Base-by-base conservation (phyloP, 2,113 vertebrate genomes). In the Sinocyclocheilus grahami region DNA sequence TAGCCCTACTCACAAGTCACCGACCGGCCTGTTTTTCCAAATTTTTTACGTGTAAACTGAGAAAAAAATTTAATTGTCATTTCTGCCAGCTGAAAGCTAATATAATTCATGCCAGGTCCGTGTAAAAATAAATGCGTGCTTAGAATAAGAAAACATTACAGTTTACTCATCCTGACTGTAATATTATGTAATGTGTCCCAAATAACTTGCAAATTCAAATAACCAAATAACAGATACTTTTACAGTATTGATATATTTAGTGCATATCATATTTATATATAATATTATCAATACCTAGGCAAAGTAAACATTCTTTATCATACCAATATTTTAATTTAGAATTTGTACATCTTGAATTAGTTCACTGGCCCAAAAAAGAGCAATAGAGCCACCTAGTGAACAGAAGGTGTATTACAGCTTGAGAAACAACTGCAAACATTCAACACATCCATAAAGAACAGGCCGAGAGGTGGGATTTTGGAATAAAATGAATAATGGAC, bases 311-410 rank as follows among this genome's bases (percentile, higher is more conserved):
- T 55, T 55, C 51, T 18, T 18, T 55, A 55, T 18, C 53, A 55
- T 2, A 55, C 5, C 53, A 18, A 5, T 55, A 0, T 51, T 51
- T 51, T 51, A 53, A 46, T 55, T 72, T 39, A 22, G 3, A 72
- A 72, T 39, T 39, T 1, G 7, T 39, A 37, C 22, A 6, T 77
- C 48, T 72, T 72, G n/a, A 63, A 58, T 8, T 7, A 24, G 2
- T 14, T 48, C 22, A 75, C 37, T 48, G 3, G 46, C 48, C 9
- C n/a, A 67, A 46, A 67, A 27, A 30, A 69, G 24, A 53, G 87
- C 85, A 80, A 79, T 90, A 88, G 90, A 71, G 1, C 93, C 93
- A 92, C 89, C 92, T 18, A 90, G 93, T 92, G 94, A 92, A 89
- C 13, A 48, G 3, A 42, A n/a, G 86, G 16, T 67, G 71, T 24